These are phyloP conservation scores for Hemiscyllium ocellatum DNA, from an alignment of 2,113 vertebrate species.

Conservation along the genomic window DNA sequence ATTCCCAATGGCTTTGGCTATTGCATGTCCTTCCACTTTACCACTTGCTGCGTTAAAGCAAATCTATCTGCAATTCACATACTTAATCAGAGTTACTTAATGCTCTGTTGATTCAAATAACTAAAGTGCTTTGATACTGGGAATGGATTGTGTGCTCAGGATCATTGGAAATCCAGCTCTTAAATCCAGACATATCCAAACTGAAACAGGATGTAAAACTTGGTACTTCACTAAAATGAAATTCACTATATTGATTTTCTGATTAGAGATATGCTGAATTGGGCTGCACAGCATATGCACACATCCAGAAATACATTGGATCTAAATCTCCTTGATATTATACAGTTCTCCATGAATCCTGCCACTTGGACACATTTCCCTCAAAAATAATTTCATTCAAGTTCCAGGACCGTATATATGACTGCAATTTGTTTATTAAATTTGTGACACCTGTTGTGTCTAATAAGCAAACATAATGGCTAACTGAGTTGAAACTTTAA, in stretches of 20 bases:
- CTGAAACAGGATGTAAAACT: background rate
- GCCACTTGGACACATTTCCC: background rate
- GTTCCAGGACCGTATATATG: background rate
- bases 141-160: too few relatives aligned
- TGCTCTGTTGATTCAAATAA: background rate
- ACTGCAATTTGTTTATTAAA: too few relatives aligned
- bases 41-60: background rate
- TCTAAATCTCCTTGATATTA: background rate
- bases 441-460: too few relatives aligned
- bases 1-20: background rate
- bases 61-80: background rate
- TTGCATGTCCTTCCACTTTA: background rate
- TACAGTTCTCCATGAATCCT: background rate
- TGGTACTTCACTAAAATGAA: background rate
- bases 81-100: background rate
- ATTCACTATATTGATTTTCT: too few relatives aligned
- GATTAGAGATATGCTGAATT: background rate
- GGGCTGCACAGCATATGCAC: background rate
- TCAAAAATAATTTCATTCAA: background rate
- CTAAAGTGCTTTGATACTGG: background rate
- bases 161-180: background rate
- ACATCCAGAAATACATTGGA: background rate
- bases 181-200: background rate
- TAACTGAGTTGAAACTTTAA: too few relatives aligned
- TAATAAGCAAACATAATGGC: too few relatives aligned